A percentile compares a stretch with the other conserved stretches of the same genome.
Evolutionary conservation across 2,888 invertebrate species (phyloP).

Genomic region (Alentia gelatinosa): DNA sequence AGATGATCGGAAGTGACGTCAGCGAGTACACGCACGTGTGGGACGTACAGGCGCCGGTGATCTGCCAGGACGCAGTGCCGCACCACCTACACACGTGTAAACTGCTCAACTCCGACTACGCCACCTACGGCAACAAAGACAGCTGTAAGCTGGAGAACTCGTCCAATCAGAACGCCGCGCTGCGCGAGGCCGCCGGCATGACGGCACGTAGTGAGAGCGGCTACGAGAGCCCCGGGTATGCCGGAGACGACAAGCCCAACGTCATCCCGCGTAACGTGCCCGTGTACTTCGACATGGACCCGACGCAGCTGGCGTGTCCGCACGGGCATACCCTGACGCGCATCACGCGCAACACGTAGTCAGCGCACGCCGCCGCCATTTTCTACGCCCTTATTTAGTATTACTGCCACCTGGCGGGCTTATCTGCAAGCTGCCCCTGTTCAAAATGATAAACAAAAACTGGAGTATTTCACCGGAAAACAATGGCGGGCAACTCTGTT

Average conservation of each 20-base stretch:
- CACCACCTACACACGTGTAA: conserved; percentile 53
- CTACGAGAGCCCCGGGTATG: conserved; percentile 19
- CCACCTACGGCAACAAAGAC: conserved; percentile 34
- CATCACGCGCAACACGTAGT: neutral
- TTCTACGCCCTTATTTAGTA: no score
- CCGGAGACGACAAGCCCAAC: conserved; percentile 42
- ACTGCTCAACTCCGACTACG: neutral
- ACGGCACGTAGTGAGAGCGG: conserved; percentile 29
- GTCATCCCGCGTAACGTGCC: conserved; percentile 47
- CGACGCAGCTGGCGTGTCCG: conserved; percentile 2
- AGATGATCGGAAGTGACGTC: conserved; percentile 39
- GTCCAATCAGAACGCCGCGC: neutral
- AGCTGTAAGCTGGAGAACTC: neutral
- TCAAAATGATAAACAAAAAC: no score
- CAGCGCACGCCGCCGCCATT: no score
- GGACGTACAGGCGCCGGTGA: conserved; percentile 54
- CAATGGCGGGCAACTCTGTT: no score
- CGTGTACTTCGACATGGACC: conserved; percentile 50
- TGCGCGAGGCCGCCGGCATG: neutral
- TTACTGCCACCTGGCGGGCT: no score
- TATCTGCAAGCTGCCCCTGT: no score
- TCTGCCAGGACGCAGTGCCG: conserved; percentile 44
- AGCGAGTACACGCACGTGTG: conserved; percentile 58
- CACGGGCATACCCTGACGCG: conserved; percentile 36
- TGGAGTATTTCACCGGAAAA: no score